Base-by-base conservation (phyloP, 2,113 vertebrate species). In the Furnarius figulus region DNA sequence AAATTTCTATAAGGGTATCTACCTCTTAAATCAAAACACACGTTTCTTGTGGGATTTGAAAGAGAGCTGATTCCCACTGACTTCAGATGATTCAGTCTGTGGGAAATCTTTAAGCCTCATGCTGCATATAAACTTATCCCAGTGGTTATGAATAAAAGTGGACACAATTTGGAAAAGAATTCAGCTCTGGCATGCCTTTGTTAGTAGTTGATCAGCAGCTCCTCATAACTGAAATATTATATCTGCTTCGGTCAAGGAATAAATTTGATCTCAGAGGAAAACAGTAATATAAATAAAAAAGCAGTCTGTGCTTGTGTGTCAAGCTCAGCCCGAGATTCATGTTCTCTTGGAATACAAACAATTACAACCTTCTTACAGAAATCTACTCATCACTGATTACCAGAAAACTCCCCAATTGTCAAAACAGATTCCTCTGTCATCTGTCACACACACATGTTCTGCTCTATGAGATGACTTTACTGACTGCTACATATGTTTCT, bases 11-110 rank as follows among this genome's bases (percentile, higher is more conserved):
- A 67, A 49, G n/a, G 33, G 14, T 71, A 80, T 93, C 73, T 83
- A 80, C 74, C 65, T 93, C 58, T 52, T 67, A 90, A 84, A 93
- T 89, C 76, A 90, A 94, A 90, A 84, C 1, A 5, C n/a, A 42
- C 1, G 0, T 71, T 82, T 85, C 81, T 85, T 44, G 42, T 46
- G 76, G 75, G 86, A 95, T 85, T 58, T 92, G 70, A 90, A 85
- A 76, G 77, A 78, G 50, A 40, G 31, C 37, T 12, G 49, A 80
- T 81, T 85, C 86, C 80, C 85, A 85, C 53, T 35, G 35, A 91
- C 71, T 93, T 77, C 70, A 83, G 67, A 74, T 91, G 81, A 94
- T 53, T 83, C 93, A 82, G 76, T 37, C 67, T 76, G 56, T 93
- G 70, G 73, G 87, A 94, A 92, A 92, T 71, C 35, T 93, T 73